phyloP scores from a whole-genome alignment of 2,888 invertebrate genomes.

The Nemoura dubitans region DNA sequence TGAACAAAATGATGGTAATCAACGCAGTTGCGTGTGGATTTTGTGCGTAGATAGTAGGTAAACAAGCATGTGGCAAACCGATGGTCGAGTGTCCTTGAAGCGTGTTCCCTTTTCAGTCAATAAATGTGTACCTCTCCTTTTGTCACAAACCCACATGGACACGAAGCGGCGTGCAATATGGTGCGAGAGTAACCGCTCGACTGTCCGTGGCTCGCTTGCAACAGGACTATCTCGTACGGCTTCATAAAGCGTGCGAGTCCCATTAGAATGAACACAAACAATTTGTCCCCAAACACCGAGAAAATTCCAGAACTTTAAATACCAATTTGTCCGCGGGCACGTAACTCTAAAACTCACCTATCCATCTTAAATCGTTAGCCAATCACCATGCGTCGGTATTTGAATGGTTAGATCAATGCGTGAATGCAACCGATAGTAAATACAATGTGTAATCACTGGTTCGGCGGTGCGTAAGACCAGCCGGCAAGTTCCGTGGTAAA shows the following conservation, averaged over 20 bases:
- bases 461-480: not conserved
- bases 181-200: not conserved
- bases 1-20: not conserved
- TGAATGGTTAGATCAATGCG: not conserved
- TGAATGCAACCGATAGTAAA: not conserved
- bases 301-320: not conserved
- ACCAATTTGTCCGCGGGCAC: not conserved
- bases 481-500: not conserved
- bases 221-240: too few species aligned
- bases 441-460: not conserved
- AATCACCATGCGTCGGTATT: not conserved
- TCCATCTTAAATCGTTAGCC: not conserved
- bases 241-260: not conserved
- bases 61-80: not conserved
- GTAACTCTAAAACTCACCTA: not conserved
- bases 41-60: not conserved
- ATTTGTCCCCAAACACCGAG: not conserved
- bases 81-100: not conserved
- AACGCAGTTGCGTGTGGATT: not conserved
- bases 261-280: not conserved
- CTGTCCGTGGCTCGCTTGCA: too few species aligned
- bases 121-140: not conserved
- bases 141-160: not conserved
- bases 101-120: not conserved
- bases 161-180: not conserved